Conservation (phyloP, 2,888 invertebrate genomes). For the Microdon myrmicae region DNA sequence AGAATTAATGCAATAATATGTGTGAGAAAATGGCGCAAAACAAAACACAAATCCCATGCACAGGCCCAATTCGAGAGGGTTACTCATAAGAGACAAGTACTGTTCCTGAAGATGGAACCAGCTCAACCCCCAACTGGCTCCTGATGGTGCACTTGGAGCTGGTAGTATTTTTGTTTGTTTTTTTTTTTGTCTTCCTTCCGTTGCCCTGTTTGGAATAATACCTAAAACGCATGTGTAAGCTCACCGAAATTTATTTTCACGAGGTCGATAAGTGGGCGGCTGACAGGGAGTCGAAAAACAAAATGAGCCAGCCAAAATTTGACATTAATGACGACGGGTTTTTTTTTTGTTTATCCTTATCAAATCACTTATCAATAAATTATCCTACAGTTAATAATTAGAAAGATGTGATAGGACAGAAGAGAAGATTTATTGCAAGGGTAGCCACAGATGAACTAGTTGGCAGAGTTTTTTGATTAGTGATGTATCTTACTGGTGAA, state of each 20-base stretch:
- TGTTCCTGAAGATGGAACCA: slow-evolving; percentile 5
- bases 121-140: slow-evolving; percentile 4
- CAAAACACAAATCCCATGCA: slow-evolving; percentile 4
- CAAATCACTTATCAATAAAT: slow-evolving; percentile 3
- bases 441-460: slow-evolving; percentile 6
- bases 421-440: no score
- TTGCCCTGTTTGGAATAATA: slow-evolving; percentile 10
- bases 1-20: slow-evolving; percentile 20
- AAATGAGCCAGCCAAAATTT: slow-evolving; percentile 7
- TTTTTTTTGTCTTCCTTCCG: slow-evolving; percentile 1
- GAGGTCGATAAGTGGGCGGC: slow-evolving; percentile 6
- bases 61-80: background rate
- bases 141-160: slow-evolving; percentile 24
- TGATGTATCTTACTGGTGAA: slow-evolving; percentile 14
- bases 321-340: slow-evolving; percentile 21
- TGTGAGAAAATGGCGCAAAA: slow-evolving; percentile 2
- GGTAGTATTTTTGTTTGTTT: slow-evolving; percentile 5
- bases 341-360: slow-evolving; percentile 5
- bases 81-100: slow-evolving; percentile 13
- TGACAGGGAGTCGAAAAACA: background rate
- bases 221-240: slow-evolving; percentile 45
- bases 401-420: no score
- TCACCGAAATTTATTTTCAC: slow-evolving; percentile 17
- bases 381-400: no score
- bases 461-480: slow-evolving; percentile 13